Conservation (phyloP, 2,888 invertebrate genomes). For the Agriotes lineatus region DNA sequence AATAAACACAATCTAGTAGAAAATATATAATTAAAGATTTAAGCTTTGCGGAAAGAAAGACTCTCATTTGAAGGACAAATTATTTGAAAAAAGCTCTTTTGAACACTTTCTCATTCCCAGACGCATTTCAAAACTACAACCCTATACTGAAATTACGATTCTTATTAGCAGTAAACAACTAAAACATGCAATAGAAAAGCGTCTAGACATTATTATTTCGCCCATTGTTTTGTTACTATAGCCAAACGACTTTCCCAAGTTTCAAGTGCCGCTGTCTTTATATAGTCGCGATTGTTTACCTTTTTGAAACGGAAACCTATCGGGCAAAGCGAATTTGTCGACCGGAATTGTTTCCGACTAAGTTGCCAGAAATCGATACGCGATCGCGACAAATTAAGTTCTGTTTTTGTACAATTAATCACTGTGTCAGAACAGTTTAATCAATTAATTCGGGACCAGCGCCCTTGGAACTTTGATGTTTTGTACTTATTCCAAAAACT, state of each 20-base stretch:
- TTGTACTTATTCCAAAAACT: too few relatives aligned
- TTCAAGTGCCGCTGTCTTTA: neutral
- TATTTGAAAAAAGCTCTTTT: neutral
- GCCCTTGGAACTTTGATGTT: too few relatives aligned
- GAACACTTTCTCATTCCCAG: too few relatives aligned
- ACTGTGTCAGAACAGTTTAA: too few relatives aligned
- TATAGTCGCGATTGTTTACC: neutral
- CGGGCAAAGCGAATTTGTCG: too few relatives aligned
- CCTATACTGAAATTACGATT: neutral
- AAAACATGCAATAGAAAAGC: neutral
- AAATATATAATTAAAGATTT: neutral
- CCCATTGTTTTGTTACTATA: conserved; percentile 1
- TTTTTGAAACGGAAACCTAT: neutral
- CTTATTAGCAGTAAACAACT: conserved; percentile 10
- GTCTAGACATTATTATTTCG: conserved; percentile 19
- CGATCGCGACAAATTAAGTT: too few relatives aligned
- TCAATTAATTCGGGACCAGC: too few relatives aligned
- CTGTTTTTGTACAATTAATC: too few relatives aligned
- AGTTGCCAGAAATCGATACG: too few relatives aligned
- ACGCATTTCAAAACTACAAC: too few relatives aligned
- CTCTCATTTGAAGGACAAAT: neutral
- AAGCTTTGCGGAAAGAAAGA: neutral
- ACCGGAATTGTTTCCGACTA: too few relatives aligned
- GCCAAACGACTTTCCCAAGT: neutral
- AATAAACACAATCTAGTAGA: too few relatives aligned